Base-by-base conservation (phyloP, 2,113 vertebrate species). In the Fregata magnificens region DNA sequence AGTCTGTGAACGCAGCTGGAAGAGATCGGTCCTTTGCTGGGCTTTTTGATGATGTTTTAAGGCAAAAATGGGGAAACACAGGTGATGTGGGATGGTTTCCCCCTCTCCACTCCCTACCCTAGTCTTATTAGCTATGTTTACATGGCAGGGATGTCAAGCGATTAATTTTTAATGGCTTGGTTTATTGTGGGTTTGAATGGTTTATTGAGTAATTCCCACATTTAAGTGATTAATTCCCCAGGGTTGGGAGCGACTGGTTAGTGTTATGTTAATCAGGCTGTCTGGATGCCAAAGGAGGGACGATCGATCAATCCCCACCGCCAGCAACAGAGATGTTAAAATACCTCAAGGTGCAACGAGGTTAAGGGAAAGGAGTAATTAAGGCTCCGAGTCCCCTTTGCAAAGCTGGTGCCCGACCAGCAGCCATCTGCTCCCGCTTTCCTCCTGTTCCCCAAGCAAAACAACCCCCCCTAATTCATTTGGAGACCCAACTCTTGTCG, bases 101-200 rank as follows among this genome's bases (percentile, higher is more conserved):
- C 45, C 7, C 17, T 47, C 61, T 40, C 52, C 5, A 0, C 32
- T 86, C 58, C 53, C 65, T 18, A 15, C 58, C 42, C 73, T 1
- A 0, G 4, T 25, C 77, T 94, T 55, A 98, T 96, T 96, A 97
- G 97, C 97, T 45, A 10, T 95, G 94, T 97, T 98, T 96, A 96
- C 95, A 73, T 2, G 85, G 92, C 83, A 10, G n/a, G 72, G 92
- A 97, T 97, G 97, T 97, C 90, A 80, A 97, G 97, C 77, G 78
- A 97, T 98, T 98, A 97, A 98, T 98, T 98, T 97, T 97, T 98
- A 98, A 98, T 97, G 97, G 90, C 95, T 97, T 72, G 84, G 96
- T 98, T 98, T 96, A 96, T 96, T 95, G 97, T 62, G 58, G 96
- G 97, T 97, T 98, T 97, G 98, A 97, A 97, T 11, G 69, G 96